Evolutionary conservation across 64 coral and sea anemone genomes (phyloP), one percentile per base, ranked within the genome.

Genomic region (Pocillopora verrucosa): DNA sequence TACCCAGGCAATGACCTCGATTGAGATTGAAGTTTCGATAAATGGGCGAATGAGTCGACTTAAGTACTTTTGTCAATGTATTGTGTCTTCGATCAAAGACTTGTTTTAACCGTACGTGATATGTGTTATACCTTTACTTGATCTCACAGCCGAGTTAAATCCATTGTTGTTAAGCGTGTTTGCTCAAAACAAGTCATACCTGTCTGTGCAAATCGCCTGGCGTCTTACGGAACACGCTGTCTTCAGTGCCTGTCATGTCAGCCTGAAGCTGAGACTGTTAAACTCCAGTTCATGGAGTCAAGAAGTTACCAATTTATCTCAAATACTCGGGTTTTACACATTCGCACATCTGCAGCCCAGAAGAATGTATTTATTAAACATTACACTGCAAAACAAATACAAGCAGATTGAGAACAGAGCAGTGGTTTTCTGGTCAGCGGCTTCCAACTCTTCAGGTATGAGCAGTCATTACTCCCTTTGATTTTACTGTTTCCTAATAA

Each of bases 371-470:
- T 70, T 92, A 15, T 61, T 80, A 16, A 92, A 92, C 59, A 51
- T 92, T 38, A 70, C 82, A 73, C 82, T 86, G 22, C 19, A 87
- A 22, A 92, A 80, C 65, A 80, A 58, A 15, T 13, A 86, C 58
- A 58, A 80, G 61, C 74, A 91, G 26, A 60, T 16, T 25, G 90
- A 92, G 75, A 87, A 61, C 41, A 79, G 73, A 26, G 65, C 73
- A 10, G 12, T 92, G 15, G 68, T 61, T 19, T 92, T 92, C 77
- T 92, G 90, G 90, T 87, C 90, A 41, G 34, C 84, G 26, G 83
- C 82, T 56, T 19, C 59, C 26, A 92, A 87, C 57, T 80, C 61
- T n/a, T 79, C 84, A 92, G 90, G 90, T 92, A 80, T 22, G 68
- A 61, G 60, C n/a, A 13, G 22, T 63, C 26, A 64, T 30, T 16